Conservation (phyloP, 2,797 vertebrate genomes). For the Sternotherus odoratus region DNA sequence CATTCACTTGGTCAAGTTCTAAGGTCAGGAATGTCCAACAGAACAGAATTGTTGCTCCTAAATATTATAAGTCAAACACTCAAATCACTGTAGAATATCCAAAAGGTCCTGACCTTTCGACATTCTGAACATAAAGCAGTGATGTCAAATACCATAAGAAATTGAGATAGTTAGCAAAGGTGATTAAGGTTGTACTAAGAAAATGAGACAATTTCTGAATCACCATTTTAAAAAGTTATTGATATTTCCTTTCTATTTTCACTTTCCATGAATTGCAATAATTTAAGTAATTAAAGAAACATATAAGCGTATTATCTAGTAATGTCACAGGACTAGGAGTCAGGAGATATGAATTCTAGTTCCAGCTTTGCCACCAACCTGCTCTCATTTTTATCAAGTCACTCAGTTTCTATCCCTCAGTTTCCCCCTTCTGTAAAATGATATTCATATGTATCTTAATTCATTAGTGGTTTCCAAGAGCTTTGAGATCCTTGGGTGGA, state of each 20-base stretch:
- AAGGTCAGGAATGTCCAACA: background rate
- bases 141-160: conserved; percentile 20
- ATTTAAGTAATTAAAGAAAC: conserved; percentile 43
- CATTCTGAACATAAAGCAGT: conserved; percentile 64
- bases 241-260: background rate
- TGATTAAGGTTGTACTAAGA: conserved; percentile 36
- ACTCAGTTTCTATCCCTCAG: conserved; percentile 11
- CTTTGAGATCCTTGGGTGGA: background rate
- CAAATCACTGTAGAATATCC: conserved; percentile 57
- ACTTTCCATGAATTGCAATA: background rate
- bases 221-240: conserved; percentile 49
- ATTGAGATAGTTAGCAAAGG: conserved; percentile 15
- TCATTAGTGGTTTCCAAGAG: background rate
- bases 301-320: background rate
- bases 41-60: background rate
- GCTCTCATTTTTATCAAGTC: conserved; percentile 29
- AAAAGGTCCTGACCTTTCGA: conserved; percentile 60
- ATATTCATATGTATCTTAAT: background rate
- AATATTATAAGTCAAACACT: conserved; percentile 18
- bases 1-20: background rate
- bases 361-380: conserved; percentile 55
- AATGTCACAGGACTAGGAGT: background rate
- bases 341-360: conserved; percentile 45
- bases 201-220: conserved; percentile 51
- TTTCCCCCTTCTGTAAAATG: background rate